Base-by-base conservation (phyloP, 2,113 vertebrate species). In the Oncorhynchus gorbuscha region DNA sequence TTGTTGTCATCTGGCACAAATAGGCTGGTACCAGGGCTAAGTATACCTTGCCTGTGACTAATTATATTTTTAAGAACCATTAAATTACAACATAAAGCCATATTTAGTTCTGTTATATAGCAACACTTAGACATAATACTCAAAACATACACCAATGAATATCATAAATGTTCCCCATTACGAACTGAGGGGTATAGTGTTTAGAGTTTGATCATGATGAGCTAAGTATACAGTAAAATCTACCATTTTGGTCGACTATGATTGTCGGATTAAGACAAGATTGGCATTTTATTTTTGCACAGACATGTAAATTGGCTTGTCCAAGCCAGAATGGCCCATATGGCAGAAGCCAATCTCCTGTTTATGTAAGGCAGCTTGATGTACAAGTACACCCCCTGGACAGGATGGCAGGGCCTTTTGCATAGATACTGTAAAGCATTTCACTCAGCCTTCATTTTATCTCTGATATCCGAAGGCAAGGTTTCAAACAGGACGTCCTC, bases 401-500 rank as follows among this genome's bases (percentile, higher is more conserved):
- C 48, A 67, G 71, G 80, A 92, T 55, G 14, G 16, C 51, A 55
- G 51, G 16, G 51, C 16, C 51, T 18, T 55, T 90, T 81, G 89
- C 85, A 88, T 70, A 85, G 62, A 77, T 83, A 18, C 14, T 30
- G 22, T 26, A 89, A 90, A 84, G 85, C 79, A 67, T 69, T 74
- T 95, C 91, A 99, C 84, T 99, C 98, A 2, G 92, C 93, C 94
- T 96, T 96, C 95, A 99, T 97, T 83, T 97, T 95, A 84, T 97
- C 97, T 92, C 96, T 95, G 91, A 98, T 80, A 51, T 99, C 97
- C 76, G 95, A 97, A 89, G 97, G 98, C 93, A 99, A 87, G 3
- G 96, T 98, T 91, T 98, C 96, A 93, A 99, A 99, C 79, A 99
- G 92, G 69, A 92, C 81, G 3, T 97, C 96, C 91, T 99, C 98